Conservation (phyloP, 2,888 invertebrate genomes). For the Temnothorax unifasciatus region DNA sequence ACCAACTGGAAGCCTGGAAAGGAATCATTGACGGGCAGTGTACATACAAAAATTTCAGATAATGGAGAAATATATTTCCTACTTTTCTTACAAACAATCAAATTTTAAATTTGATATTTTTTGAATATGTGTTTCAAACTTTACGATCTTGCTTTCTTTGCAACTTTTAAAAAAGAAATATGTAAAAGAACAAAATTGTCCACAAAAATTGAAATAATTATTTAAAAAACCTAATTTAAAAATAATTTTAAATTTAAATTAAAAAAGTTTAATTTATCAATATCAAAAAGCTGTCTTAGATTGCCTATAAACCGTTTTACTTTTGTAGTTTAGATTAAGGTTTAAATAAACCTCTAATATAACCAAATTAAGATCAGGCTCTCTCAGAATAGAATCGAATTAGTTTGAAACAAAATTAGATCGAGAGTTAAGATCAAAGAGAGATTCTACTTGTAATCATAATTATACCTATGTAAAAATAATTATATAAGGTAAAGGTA, state of each 20-base stretch:
- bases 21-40: no score
- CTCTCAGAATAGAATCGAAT: conserved; percentile 13
- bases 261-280: background rate
- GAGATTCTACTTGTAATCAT: background rate
- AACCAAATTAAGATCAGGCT: background rate
- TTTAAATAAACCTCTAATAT: background rate
- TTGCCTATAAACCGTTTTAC: background rate
- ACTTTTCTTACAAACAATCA: background rate
- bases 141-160: background rate
- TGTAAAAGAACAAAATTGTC: background rate
- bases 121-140: background rate
- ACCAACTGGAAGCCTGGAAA: no score
- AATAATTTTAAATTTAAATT: background rate
- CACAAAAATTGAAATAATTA: background rate
- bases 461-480: background rate
- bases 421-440: background rate
- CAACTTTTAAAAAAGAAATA: background rate
- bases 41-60: conserved; percentile 7
- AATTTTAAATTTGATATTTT: conserved; percentile 41
- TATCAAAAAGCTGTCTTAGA: background rate
- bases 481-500: no score
- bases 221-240: background rate
- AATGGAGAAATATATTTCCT: background rate
- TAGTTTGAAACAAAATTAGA: background rate
- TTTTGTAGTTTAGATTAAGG: background rate